Conservation (phyloP, 2,113 vertebrate species). For the Phodopus roborovskii region DNA sequence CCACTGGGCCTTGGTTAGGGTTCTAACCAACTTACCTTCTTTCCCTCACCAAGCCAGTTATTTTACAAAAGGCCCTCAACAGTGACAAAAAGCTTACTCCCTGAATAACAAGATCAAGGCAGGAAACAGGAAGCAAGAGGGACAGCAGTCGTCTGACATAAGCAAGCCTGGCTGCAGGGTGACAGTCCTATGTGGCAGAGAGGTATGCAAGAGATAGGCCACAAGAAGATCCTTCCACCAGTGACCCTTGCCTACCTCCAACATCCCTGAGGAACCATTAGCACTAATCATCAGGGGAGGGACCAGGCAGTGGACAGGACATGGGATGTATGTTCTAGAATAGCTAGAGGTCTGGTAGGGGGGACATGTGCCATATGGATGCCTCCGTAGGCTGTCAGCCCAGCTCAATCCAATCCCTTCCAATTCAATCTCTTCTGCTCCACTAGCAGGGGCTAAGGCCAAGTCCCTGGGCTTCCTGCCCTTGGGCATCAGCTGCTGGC, state of each 20-base stretch:
- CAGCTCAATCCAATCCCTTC: slow-evolving; percentile 46
- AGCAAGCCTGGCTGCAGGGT: neutral
- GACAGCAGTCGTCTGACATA: fast-evolving
- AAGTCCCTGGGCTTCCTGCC: slow-evolving; percentile 23
- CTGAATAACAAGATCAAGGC: neutral
- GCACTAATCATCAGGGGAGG: neutral
- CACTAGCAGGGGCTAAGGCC: slow-evolving; percentile 59
- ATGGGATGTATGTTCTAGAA: neutral
- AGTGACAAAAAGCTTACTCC: neutral
- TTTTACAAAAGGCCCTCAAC: neutral
- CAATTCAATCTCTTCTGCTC: slow-evolving; percentile 68
- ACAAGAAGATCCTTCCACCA: neutral
- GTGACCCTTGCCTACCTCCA: neutral
- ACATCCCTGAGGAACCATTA: fast-evolving
- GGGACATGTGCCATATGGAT: slow-evolving; percentile 47
- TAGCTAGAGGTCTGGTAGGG: neutral
- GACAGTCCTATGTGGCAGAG: neutral
- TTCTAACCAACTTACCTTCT: neutral
- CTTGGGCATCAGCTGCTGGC: neutral
- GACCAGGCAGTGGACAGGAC: neutral
- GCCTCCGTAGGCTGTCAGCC: slow-evolving; percentile 29
- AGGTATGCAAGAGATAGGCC: too few species aligned
- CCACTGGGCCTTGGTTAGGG: neutral
- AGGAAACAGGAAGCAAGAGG: neutral
- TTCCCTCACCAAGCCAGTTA: neutral